A percentile compares a stretch with the other conserved stretches of the same genome.
Conservation (phyloP, 2,113 vertebrate genomes). For the Mastomys coucha region DNA sequence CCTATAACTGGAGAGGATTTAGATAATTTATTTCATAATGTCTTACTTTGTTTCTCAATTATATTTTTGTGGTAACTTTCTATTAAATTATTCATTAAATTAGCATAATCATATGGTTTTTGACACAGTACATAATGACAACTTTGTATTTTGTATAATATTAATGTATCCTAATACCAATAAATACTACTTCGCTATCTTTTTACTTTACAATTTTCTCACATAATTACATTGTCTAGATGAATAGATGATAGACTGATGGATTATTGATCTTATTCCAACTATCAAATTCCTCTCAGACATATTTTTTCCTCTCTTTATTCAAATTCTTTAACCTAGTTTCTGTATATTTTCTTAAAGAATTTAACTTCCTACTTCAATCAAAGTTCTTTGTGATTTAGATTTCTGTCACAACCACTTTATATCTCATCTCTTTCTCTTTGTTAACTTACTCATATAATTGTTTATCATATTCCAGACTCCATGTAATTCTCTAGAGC, state of each 20-base stretch:
- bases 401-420: not conserved
- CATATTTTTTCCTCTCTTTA: not conserved
- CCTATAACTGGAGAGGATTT: not conserved
- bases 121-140: not conserved
- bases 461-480: not conserved
- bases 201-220: not conserved
- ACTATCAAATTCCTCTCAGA: not conserved
- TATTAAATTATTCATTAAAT: conserved; percentile 33
- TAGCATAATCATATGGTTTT: not conserved
- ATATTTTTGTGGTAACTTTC: not conserved
- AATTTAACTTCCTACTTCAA: not conserved
- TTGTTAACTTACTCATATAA: not conserved
- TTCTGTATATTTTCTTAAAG: not conserved
- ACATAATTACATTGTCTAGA: not conserved
- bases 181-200: not conserved
- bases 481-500: not conserved
- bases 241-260: not conserved
- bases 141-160: not conserved
- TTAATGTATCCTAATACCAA: not conserved
- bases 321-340: not conserved
- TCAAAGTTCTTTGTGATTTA: not conserved
- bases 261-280: not conserved
- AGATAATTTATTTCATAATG: not conserved
- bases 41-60: not conserved
- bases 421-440: not conserved